phyloP scores from a whole-genome alignment of 1,140 invertebrate species.

The Drosophila virilis region DNA sequence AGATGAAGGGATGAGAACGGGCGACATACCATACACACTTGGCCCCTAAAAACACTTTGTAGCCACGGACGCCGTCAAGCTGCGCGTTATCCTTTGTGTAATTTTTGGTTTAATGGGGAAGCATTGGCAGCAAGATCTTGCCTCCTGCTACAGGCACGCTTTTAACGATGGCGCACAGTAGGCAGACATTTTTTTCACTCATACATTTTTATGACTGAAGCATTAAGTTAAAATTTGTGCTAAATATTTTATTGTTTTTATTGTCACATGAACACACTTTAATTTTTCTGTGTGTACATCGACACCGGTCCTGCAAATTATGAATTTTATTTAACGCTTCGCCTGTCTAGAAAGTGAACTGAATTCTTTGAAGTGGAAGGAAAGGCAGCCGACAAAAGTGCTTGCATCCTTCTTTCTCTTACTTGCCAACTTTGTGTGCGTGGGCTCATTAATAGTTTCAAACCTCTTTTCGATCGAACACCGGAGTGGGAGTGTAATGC shows the following conservation, averaged over 20 bases:
- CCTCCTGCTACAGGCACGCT: not conserved
- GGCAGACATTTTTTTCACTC: constrained; percentile 66
- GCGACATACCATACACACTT: constrained; percentile 26
- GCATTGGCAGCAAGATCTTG: constrained; percentile 51
- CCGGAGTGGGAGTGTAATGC: not conserved
- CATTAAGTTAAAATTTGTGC: constrained; percentile 82
- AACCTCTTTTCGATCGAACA: constrained; percentile 23
- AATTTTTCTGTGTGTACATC: constrained; percentile 38
- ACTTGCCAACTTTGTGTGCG: not conserved
- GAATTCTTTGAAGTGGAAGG: not conserved
- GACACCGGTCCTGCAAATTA: constrained; percentile 52
- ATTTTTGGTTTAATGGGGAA: constrained; percentile 81
- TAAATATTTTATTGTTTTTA: constrained; percentile 83
- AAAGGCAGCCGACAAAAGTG: not conserved
- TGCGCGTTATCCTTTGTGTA: constrained; percentile 78
- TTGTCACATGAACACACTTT: constrained; percentile 75
- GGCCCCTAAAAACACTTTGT: constrained; percentile 55
- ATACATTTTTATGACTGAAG: constrained; percentile 72
- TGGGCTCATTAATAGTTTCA: constrained; percentile 52
- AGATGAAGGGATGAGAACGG: constrained; percentile 33
- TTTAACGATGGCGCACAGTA: constrained; percentile 50
- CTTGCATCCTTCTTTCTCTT: not conserved
- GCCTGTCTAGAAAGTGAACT: not conserved
- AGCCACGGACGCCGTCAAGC: constrained; percentile 54
- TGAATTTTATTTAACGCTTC: constrained; percentile 27